phyloP scores from a whole-genome alignment of 2,888 invertebrate genomes.

The Caradrina kadenii region DNA sequence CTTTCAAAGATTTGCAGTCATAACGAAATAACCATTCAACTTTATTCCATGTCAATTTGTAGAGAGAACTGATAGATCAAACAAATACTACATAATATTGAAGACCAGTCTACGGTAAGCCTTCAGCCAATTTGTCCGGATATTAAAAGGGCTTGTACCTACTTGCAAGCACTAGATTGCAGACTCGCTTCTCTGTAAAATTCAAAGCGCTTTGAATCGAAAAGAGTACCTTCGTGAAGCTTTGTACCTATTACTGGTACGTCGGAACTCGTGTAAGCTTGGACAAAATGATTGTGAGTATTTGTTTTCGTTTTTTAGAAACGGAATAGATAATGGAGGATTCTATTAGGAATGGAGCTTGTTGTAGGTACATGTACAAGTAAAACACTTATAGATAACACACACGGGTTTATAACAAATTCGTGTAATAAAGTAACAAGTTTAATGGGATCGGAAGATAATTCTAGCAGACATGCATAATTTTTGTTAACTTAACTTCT shows the following conservation, averaged over 20 bases:
- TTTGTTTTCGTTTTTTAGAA: constrained; percentile 1
- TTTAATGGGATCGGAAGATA: too few species aligned
- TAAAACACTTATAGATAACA: not conserved
- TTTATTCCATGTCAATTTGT: too few species aligned
- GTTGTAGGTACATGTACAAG: not conserved
- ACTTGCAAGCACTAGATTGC: constrained; percentile 26
- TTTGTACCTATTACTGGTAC: constrained; percentile 21
- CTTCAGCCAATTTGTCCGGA: constrained; percentile 37
- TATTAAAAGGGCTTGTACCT: constrained; percentile 36
- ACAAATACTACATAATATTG: constrained; percentile 15
- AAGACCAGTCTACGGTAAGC: constrained; percentile 8
- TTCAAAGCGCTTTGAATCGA: constrained; percentile 3
- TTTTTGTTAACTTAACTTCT: too few species aligned
- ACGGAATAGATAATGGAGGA: constrained; percentile 27
- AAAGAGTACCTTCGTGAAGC: constrained; percentile 11
- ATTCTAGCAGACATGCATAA: too few species aligned
- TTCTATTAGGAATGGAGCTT: constrained; percentile 6
- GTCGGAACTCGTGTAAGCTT: constrained; percentile 26
- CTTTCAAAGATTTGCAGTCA: too few species aligned
- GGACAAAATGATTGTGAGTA: not conserved
- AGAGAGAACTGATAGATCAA: not conserved
- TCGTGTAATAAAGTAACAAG: not conserved
- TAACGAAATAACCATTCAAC: too few species aligned
- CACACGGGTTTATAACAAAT: too few species aligned
- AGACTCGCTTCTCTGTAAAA: constrained; percentile 29